Evolutionary conservation across 2,113 vertebrate genomes (phyloP).

Genomic region (Pituophis catenifer): DNA sequence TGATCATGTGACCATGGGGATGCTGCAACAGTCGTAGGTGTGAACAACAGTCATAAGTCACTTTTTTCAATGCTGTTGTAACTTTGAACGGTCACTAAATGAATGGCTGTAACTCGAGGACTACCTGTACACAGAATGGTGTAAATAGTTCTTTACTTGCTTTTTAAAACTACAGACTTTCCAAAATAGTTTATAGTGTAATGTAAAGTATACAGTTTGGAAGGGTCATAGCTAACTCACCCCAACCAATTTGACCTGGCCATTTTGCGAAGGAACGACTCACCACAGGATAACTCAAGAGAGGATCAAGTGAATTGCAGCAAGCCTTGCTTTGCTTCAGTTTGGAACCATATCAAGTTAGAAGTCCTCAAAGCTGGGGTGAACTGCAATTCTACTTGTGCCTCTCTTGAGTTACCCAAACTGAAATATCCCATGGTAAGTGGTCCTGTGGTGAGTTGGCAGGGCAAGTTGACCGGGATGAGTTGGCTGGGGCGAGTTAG

Average conservation of each 20-base stretch:
- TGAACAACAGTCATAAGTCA: no score
- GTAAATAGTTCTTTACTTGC: not conserved
- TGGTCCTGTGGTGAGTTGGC: not conserved
- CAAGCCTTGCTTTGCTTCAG: not conserved
- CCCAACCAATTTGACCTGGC: no score
- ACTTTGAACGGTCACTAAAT: no score
- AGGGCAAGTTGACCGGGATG: not conserved
- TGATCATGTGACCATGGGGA: no score
- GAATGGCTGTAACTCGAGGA: no score
- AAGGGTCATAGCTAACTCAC: no score
- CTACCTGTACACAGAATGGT: not conserved
- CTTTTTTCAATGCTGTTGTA: no score
- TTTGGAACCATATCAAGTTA: not conserved
- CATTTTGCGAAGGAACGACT: no score
- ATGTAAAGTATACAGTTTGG: not conserved
- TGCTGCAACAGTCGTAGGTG: no score
- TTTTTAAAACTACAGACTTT: not conserved
- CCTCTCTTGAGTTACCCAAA: not conserved
- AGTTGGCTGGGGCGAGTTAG: not conserved
- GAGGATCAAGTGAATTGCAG: no score
- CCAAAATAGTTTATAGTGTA: not conserved
- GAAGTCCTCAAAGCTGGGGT: not conserved
- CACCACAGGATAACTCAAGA: no score
- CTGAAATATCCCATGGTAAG: not conserved
- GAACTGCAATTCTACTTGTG: not conserved